Evolutionary conservation across 1,140 invertebrate genomes (phyloP).

Genomic region (Copidosoma floridanum): DNA sequence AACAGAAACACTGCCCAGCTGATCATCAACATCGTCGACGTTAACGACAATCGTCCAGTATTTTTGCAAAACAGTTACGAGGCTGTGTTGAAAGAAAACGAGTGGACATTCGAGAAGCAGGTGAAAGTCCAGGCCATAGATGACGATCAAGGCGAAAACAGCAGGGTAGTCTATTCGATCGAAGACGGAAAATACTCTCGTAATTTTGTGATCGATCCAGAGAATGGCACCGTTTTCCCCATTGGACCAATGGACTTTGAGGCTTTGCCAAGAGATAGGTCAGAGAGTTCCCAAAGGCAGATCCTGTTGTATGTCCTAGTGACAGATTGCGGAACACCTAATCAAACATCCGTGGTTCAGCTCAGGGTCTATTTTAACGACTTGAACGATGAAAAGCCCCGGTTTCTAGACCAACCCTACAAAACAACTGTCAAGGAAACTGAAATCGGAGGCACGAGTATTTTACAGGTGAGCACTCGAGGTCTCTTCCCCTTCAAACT

Average conservation of each 20-base stretch:
- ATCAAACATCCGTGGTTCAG: conserved; percentile 70
- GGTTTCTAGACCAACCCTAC: conserved; percentile 75
- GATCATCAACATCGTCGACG: conserved; percentile 81
- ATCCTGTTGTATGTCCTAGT: conserved; percentile 77
- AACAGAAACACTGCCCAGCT: conserved; percentile 86
- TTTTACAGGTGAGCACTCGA: conserved; percentile 76
- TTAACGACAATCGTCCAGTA: conserved; percentile 83
- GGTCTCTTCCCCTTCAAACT: too few species aligned
- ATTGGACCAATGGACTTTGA: conserved; percentile 78
- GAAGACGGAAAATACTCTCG: conserved; percentile 69
- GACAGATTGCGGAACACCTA: conserved; percentile 75
- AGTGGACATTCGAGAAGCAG: conserved; percentile 72
- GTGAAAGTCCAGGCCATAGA: conserved; percentile 79
- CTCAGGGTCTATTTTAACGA: conserved; percentile 83
- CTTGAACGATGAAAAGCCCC: conserved; percentile 81
- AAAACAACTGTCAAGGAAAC: conserved; percentile 79
- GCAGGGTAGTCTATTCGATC: conserved; percentile 79
- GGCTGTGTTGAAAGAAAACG: conserved; percentile 79
- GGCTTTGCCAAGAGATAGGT: conserved; percentile 59
- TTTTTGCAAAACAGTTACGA: conserved; percentile 84
- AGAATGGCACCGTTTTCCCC: conserved; percentile 70
- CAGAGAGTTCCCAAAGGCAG: conserved; percentile 58
- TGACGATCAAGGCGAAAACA: conserved; percentile 84
- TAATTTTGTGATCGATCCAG: conserved; percentile 81
- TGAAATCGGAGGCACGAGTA: conserved; percentile 71